A percentile compares a stretch with the other conserved stretches of the same genome.
phyloP scores from a whole-genome alignment of 2,888 invertebrate genomes.

The Thereva unica region DNA sequence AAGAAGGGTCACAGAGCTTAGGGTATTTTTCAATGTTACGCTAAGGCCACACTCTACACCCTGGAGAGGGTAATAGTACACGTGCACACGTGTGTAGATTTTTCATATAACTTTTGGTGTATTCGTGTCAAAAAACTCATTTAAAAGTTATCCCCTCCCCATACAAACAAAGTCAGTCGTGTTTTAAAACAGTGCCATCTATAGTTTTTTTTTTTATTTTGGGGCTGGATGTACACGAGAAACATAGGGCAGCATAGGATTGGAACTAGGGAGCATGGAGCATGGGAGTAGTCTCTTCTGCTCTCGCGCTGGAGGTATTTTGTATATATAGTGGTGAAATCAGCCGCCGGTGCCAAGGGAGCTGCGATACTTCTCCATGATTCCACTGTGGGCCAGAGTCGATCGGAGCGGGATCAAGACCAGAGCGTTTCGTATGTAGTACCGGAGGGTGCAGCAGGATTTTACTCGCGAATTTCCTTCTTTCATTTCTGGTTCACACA shows the following conservation, averaged over 20 bases:
- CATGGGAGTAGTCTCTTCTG: too few species aligned
- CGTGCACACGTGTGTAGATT: conserved; percentile 9
- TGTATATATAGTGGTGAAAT: too few species aligned
- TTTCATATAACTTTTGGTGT: background rate
- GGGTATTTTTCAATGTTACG: conserved; percentile 38
- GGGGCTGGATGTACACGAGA: too few species aligned
- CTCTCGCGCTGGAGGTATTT: background rate
- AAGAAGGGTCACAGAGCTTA: background rate
- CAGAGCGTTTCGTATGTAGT: conserved; percentile 12
- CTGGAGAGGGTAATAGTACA: background rate
- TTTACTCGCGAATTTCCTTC: conserved; percentile 18
- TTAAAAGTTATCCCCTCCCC: background rate
- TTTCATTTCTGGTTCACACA: conserved; percentile 2
- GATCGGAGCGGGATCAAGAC: conserved; percentile 18
- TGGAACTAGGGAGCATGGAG: too few species aligned
- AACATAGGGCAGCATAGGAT: too few species aligned
- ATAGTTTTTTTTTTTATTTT: too few species aligned
- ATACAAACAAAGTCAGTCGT: too few species aligned
- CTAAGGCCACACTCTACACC: conserved; percentile 32
- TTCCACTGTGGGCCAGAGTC: conserved; percentile 15
- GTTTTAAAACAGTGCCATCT: too few species aligned
- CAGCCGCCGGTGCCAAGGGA: background rate
- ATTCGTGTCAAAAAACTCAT: conserved; percentile 1
- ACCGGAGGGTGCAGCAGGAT: conserved; percentile 17
- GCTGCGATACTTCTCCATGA: background rate